A percentile compares a stretch with the other conserved stretches of the same genome.
Evolutionary conservation across 2,113 vertebrate genomes (phyloP).

Genomic region (Salvelinus namaycush): DNA sequence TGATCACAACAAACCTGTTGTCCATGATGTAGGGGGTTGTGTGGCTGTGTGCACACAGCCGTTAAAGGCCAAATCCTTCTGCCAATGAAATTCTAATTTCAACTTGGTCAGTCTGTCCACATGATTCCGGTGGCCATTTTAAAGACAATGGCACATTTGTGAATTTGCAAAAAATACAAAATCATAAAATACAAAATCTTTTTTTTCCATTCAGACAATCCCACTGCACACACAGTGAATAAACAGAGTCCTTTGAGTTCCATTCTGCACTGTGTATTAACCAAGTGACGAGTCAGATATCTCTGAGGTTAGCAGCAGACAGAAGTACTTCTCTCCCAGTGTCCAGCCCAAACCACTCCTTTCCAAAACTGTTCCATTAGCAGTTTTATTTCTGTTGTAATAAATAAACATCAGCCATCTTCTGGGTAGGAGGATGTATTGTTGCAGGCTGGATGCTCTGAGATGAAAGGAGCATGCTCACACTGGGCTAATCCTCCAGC

Average conservation of each 20-base stretch:
- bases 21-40: neutral
- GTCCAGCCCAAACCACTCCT: neutral
- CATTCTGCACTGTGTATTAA: neutral
- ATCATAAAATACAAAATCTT: neutral
- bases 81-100: no score
- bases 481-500: neutral
- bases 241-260: neutral
- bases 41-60: neutral
- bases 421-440: neutral
- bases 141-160: neutral
- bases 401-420: neutral
- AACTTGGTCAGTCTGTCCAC: no score
- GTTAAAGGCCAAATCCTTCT: no score
- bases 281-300: neutral
- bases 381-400: no score
- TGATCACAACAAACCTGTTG: neutral
- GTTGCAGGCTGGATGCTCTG: neutral
- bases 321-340: neutral
- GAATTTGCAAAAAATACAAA: neutral
- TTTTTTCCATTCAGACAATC: neutral
- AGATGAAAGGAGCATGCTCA: neutral
- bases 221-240: neutral
- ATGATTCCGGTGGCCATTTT: neutral
- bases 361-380: no score
- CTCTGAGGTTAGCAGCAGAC: neutral